Conservation (phyloP, 2,797 vertebrate genomes). For the Oryzias sinensis region DNA sequence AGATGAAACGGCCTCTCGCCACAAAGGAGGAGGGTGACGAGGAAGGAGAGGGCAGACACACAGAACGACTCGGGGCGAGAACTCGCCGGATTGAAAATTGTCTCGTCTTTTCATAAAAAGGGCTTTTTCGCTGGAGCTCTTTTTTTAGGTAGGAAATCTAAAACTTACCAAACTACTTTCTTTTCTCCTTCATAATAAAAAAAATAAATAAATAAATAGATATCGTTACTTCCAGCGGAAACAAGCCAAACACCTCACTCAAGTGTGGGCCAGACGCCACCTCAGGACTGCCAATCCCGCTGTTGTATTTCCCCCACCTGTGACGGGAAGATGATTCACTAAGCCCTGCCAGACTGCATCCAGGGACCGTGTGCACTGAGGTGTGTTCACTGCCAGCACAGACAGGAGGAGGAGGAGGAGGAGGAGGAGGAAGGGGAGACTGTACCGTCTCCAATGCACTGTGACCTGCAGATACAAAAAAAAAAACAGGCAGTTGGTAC, state of each 20-base stretch:
- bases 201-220: conserved; percentile 8
- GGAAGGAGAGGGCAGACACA: conserved; percentile 5
- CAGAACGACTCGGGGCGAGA: conserved; percentile 5
- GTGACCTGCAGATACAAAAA: conserved; percentile 40
- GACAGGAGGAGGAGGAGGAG: conserved; percentile 14
- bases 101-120: background rate
- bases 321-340: conserved; percentile 73
- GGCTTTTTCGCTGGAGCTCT: background rate
- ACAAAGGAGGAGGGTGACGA: background rate
- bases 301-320: conserved; percentile 70
- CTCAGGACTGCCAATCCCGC: conserved; percentile 71
- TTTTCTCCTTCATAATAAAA: conserved; percentile 15
- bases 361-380: conserved; percentile 61
- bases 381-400: conserved; percentile 55
- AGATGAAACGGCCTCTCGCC: conserved; percentile 41
- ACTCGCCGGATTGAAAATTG: background rate
- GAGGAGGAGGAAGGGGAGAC: rapidly evolving
- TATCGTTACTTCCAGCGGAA: conserved; percentile 49
- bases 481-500: conserved; percentile 53
- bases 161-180: conserved; percentile 31
- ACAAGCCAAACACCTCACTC: conserved; percentile 63
- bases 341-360: conserved; percentile 69
- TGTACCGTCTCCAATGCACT: conserved; percentile 39
- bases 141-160: conserved; percentile 9
- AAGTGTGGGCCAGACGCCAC: conserved; percentile 60